Percentiles rank a stretch among this genome's conserved stretches.
phyloP scores from a whole-genome alignment of 1,140 invertebrate genomes.

The Cydia amplana region DNA sequence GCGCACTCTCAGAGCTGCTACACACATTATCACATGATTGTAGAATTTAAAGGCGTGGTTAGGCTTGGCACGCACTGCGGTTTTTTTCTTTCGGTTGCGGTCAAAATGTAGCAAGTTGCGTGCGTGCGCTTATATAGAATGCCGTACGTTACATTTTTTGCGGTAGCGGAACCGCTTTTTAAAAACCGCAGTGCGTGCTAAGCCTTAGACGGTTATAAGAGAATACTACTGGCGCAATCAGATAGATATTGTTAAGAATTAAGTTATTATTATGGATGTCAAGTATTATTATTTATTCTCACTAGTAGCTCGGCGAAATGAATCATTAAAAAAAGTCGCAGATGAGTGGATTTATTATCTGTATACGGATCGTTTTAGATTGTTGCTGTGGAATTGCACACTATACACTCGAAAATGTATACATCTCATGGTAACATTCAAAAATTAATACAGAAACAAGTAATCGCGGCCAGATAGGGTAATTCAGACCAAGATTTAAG shows the following conservation, averaged over 20 bases:
- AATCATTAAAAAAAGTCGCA: not conserved
- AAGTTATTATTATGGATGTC: slow-evolving; percentile 23
- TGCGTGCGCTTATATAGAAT: too few species aligned
- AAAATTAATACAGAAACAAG: not conserved
- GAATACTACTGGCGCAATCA: slow-evolving; percentile 19
- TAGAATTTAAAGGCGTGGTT: not conserved
- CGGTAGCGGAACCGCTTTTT: too few species aligned
- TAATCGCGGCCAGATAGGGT: not conserved
- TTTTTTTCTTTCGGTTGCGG: too few species aligned
- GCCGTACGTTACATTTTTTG: too few species aligned
- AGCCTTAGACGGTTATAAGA: not conserved
- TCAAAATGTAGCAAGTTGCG: too few species aligned
- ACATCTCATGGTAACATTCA: not conserved
- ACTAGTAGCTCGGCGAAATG: not conserved
- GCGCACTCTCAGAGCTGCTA: not conserved
- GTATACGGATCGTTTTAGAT: not conserved
- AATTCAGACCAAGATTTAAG: not conserved
- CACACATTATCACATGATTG: not conserved
- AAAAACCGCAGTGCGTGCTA: too few species aligned
- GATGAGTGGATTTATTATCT: not conserved
- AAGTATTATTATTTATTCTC: slow-evolving; percentile 23
- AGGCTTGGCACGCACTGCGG: too few species aligned
- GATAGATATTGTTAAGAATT: slow-evolving; percentile 18
- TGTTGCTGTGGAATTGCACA: slow-evolving; percentile 4
- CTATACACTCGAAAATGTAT: not conserved